Percentiles rank a stretch among this genome's conserved stretches.
Conservation (phyloP, 2,888 invertebrate genomes). For the Synergus laeviventris region DNA sequence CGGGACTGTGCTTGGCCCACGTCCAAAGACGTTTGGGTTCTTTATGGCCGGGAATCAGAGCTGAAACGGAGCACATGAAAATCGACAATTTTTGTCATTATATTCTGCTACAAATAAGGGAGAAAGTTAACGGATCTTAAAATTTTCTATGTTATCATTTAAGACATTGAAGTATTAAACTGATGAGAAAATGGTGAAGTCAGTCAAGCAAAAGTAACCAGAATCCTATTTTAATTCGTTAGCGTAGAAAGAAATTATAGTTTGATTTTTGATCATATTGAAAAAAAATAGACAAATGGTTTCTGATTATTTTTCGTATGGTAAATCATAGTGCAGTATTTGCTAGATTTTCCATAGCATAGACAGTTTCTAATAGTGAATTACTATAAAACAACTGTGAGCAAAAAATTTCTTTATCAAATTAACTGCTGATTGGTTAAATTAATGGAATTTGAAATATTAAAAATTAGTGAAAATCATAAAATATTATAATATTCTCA, state of each 20-base stretch:
- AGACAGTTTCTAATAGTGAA: too few relatives aligned
- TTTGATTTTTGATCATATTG: too few relatives aligned
- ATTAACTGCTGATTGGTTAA: too few relatives aligned
- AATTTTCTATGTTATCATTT: too few relatives aligned
- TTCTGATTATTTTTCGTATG: neutral
- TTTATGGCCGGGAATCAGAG: constrained; percentile 47
- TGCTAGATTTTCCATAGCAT: too few relatives aligned
- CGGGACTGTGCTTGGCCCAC: constrained; percentile 52
- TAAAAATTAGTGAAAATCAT: too few relatives aligned
- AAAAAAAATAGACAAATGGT: neutral
- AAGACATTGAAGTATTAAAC: neutral
- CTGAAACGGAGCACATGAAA: constrained; percentile 38
- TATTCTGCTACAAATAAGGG: neutral
- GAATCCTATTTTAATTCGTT: neutral
- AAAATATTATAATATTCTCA: too few relatives aligned
- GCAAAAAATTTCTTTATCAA: too few relatives aligned
- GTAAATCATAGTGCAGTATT: too few relatives aligned
- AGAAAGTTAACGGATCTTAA: neutral
- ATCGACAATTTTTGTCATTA: neutral
- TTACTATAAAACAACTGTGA: too few relatives aligned
- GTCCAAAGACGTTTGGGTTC: constrained; percentile 49
- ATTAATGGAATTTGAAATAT: too few relatives aligned
- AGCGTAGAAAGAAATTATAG: too few relatives aligned
- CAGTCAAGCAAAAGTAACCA: neutral
- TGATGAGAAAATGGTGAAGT: neutral